Base-by-base conservation (phyloP, 2,797 vertebrate genomes). In the Myotis vivesi region DNA sequence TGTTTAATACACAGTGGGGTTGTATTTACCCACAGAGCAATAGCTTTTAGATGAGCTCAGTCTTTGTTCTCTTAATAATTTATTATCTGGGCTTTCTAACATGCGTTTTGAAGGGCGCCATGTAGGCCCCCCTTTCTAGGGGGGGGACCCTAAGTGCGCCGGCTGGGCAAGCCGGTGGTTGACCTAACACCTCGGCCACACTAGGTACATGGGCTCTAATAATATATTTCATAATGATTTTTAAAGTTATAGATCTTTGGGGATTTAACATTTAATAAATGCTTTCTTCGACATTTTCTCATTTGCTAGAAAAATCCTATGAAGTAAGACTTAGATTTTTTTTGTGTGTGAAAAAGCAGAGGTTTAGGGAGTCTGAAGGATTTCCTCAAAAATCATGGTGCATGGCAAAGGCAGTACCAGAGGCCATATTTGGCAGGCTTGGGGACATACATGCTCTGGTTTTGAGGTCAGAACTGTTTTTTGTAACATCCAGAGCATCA, bases 1-100 rank as follows among this genome's bases (percentile, higher is more conserved):
- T 98, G 98, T 98, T 98, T 98, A 97, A 97, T 96, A 98, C 97
- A 98, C 51, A 89, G 95, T 82, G 94, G 94, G 89, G 97, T 95
- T 97, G 97, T 95, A 23, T 98, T 98, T 98, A 97, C 97, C 97
- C 96, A 97, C 96, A 94, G 83, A 96, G 92, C 94, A 64, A 97
- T 96, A 83, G 93, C 94, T 97, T 91, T 97, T 93, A 89, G 93
- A 90, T 87, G 96, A 97, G 97, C 92, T 89, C 93, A n/a, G 83
- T 72, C 97, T 97, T 97, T 95, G 85, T 98, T 97, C 93, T 93
- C 73, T 93, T 88, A 30, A 96, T 97, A 97, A 98, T 97, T 97
- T 97, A 82, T 96, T 23, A 25, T 96, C 88, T 5, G 2, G 46
- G 90, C 72, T 96, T 96, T 80, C 92, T 85, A 91, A 83, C 66